Conservation (phyloP, 2,888 invertebrate genomes). For the Drosophila demipolita region DNA sequence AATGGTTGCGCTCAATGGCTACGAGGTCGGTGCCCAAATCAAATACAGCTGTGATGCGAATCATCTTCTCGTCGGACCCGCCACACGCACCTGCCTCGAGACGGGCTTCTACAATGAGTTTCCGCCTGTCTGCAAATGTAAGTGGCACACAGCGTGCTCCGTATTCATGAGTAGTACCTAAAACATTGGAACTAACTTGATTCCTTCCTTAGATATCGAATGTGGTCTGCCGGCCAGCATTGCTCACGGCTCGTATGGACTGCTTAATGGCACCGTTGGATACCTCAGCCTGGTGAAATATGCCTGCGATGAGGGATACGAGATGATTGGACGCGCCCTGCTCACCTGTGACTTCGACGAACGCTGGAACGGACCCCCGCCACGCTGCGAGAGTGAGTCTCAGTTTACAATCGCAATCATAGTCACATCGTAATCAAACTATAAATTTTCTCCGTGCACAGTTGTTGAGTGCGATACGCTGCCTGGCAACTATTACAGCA, state of each 20-base stretch:
- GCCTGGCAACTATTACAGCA: slow-evolving; percentile 86
- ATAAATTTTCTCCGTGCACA: slow-evolving; percentile 74
- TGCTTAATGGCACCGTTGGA: slow-evolving; percentile 94
- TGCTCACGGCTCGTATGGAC: slow-evolving; percentile 91
- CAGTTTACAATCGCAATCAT: background rate
- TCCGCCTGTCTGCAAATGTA: slow-evolving; percentile 96
- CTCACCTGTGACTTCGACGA: slow-evolving; percentile 96
- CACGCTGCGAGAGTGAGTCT: slow-evolving; percentile 91
- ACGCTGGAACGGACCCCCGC: slow-evolving; percentile 97
- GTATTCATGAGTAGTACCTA: background rate
- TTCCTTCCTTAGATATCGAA: slow-evolving; percentile 89
- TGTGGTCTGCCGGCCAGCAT: slow-evolving; percentile 96
- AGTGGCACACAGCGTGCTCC: slow-evolving; percentile 67
- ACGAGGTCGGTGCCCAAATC: slow-evolving; percentile 92
- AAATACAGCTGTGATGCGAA: slow-evolving; percentile 94
- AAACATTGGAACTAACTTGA: background rate
- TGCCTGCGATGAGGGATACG: slow-evolving; percentile 92
- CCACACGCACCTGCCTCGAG: slow-evolving; percentile 92
- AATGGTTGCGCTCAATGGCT: slow-evolving; percentile 90
- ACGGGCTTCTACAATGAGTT: slow-evolving; percentile 97
- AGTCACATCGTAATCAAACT: background rate
- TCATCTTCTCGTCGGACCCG: slow-evolving; percentile 94
- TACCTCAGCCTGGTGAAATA: slow-evolving; percentile 95
- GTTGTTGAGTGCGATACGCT: slow-evolving; percentile 91
- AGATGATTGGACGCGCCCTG: slow-evolving; percentile 93